Evolutionary conservation across 1,140 invertebrate genomes (phyloP).

Genomic region (Macrostomum lignano): DNA sequence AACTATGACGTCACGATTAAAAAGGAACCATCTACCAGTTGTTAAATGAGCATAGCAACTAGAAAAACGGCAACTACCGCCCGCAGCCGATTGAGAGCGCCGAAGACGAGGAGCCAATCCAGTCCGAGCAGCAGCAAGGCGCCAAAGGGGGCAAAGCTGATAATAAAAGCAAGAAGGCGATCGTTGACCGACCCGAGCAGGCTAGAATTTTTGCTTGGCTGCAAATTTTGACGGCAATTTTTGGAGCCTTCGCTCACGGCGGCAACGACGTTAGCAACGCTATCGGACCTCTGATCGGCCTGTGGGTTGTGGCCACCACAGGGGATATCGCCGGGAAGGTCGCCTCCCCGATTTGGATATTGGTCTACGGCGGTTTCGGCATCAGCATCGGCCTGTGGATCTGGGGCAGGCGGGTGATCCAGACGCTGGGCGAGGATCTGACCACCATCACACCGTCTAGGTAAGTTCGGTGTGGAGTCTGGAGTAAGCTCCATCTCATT

Average conservation of each 20-base stretch:
- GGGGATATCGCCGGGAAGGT: slow-evolving; percentile 42
- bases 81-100: too few species aligned
- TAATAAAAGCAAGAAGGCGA: too few species aligned
- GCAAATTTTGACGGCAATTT: slow-evolving; percentile 75
- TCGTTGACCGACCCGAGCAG: slow-evolving; percentile 36
- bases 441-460: slow-evolving; percentile 81
- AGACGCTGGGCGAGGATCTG: slow-evolving; percentile 78
- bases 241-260: slow-evolving; percentile 89
- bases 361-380: slow-evolving; percentile 72
- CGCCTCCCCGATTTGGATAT: slow-evolving; percentile 51
- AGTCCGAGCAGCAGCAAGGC: too few species aligned
- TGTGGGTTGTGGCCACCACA: slow-evolving; percentile 56
- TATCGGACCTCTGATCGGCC: slow-evolving; percentile 71
- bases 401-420: slow-evolving; percentile 72
- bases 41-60: too few species aligned
- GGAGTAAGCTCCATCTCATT: too few species aligned
- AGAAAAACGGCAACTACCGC: too few species aligned
- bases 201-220: slow-evolving; percentile 62
- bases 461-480: too few species aligned
- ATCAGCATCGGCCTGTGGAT: slow-evolving; percentile 81
- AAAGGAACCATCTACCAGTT: too few species aligned
- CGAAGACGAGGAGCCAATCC: too few species aligned
- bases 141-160: too few species aligned
- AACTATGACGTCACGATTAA: too few species aligned
- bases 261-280: slow-evolving; percentile 96